phyloP scores from a whole-genome alignment of 2,113 vertebrate genomes.

The Larimichthys polyactis region DNA sequence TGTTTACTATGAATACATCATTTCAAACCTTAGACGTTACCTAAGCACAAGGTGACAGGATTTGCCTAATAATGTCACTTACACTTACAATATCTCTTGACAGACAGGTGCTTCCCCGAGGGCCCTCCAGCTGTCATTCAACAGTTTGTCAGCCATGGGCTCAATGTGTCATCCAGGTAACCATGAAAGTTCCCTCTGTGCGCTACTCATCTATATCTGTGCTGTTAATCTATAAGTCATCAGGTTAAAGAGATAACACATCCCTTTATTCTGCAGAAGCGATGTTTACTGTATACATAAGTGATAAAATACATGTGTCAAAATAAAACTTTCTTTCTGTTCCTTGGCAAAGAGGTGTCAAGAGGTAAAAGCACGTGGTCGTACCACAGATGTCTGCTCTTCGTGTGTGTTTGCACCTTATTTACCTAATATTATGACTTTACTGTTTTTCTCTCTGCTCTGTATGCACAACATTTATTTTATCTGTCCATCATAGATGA shows the following conservation, averaged over 20 bases:
- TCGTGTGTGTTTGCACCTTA: neutral
- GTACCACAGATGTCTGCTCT: neutral
- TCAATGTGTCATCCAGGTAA: conserved; percentile 83
- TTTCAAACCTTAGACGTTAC: conserved; percentile 76
- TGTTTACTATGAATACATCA: conserved; percentile 71
- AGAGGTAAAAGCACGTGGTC: neutral
- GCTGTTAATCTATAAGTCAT: conserved; percentile 77
- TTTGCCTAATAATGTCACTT: conserved; percentile 86
- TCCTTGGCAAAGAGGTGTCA: neutral
- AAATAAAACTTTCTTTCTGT: conserved; percentile 6
- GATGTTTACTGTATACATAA: conserved; percentile 5
- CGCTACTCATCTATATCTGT: conserved; percentile 86
- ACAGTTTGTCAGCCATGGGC: conserved; percentile 85
- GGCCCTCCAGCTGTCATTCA: conserved; percentile 84
- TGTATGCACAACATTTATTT: neutral
- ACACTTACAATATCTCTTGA: conserved; percentile 78
- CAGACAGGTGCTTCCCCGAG: conserved; percentile 84
- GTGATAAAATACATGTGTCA: neutral
- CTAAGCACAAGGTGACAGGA: conserved; percentile 81
- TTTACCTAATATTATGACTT: neutral
- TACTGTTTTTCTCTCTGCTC: neutral
- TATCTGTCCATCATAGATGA: neutral
- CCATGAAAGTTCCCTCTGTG: conserved; percentile 85
- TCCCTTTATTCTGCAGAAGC: conserved; percentile 19
- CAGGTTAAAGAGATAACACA: conserved; percentile 38